These are phyloP conservation scores for Ophioninae sp. DNA, from an alignment of 2,888 invertebrate species.

Conservation along the genomic window DNA sequence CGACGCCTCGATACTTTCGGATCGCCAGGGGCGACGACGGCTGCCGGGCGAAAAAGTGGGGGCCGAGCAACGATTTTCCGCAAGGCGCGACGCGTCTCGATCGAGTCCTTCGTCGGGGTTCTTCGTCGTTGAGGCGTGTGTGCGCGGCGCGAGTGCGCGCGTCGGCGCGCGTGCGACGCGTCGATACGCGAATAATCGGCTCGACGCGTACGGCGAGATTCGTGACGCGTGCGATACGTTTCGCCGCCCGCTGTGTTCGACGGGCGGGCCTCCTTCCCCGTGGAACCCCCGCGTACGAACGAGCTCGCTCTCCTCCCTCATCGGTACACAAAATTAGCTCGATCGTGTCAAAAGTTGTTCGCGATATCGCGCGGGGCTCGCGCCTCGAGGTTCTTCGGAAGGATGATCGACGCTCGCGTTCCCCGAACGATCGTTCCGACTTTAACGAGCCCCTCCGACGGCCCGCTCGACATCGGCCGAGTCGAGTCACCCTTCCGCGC, in stretches of 20 bases:
- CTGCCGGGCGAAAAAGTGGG: background rate
- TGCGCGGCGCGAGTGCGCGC: background rate
- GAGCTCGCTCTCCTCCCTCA: slow-evolving; percentile 1
- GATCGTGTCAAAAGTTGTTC: slow-evolving; percentile 54
- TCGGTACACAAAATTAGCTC: slow-evolving; percentile 35
- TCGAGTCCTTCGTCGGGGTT: background rate
- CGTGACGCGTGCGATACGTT: background rate
- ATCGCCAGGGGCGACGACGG: too few species aligned
- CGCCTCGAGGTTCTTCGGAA: slow-evolving; percentile 46
- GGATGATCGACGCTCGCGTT: slow-evolving; percentile 56
- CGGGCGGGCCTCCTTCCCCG: background rate
- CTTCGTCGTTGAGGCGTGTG: background rate
- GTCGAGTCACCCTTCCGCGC: slow-evolving; percentile 3
- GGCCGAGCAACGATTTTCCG: background rate
- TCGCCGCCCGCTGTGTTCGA: background rate
- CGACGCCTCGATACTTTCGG: too few species aligned
- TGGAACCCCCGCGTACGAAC: background rate
- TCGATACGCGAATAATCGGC: background rate
- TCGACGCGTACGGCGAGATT: background rate
- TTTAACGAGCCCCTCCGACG: slow-evolving; percentile 20
- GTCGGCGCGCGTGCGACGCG: background rate
- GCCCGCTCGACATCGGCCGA: slow-evolving; percentile 19
- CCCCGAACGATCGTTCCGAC: slow-evolving; percentile 61
- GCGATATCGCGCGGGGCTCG: slow-evolving; percentile 60
- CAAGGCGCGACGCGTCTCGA: background rate